phyloP scores from a whole-genome alignment of 1,140 invertebrate species.

The Drosophila miranda region DNA sequence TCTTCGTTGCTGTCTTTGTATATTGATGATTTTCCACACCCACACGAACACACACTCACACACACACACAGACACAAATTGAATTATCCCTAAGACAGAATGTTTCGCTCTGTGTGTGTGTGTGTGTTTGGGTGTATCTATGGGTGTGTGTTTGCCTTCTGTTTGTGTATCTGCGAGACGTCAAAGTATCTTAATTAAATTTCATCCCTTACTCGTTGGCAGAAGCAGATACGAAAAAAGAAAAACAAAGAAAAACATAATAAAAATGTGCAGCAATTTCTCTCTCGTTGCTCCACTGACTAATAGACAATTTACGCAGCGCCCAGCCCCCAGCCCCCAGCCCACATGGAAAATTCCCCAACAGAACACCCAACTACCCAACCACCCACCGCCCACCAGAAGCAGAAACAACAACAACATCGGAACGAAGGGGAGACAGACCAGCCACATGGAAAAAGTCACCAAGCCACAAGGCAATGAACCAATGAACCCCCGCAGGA shows the following conservation, averaged over 20 bases:
- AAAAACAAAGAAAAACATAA: slow-evolving; percentile 54
- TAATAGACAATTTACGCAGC: slow-evolving; percentile 77
- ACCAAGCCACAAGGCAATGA: slow-evolving; percentile 44
- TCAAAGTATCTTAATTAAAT: slow-evolving; percentile 81
- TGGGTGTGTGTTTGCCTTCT: slow-evolving; percentile 38
- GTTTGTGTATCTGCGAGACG: slow-evolving; percentile 73
- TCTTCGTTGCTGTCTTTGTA: slow-evolving; percentile 61
- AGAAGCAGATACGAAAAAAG: slow-evolving; percentile 17
- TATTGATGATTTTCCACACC: slow-evolving; percentile 64
- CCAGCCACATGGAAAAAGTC: slow-evolving; percentile 26
- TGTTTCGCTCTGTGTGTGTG: slow-evolving; percentile 27
- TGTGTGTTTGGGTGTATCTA: slow-evolving; percentile 29
- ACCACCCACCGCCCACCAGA: slow-evolving; percentile 8
- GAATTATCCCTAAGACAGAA: slow-evolving; percentile 69
- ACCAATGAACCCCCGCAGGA: slow-evolving; percentile 17
- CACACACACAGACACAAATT: slow-evolving; percentile 57
- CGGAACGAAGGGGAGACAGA: neutral
- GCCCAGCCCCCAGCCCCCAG: no score
- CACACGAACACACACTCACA: slow-evolving; percentile 11
- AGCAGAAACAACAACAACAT: slow-evolving; percentile 8
- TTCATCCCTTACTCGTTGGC: slow-evolving; percentile 68
- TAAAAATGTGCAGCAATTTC: slow-evolving; percentile 80
- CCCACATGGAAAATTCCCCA: no score
- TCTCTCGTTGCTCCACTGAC: slow-evolving; percentile 64
- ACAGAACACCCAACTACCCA: slow-evolving; percentile 5